phyloP scores from a whole-genome alignment of 2,888 invertebrate genomes.

The Barypeithes pellucidus region DNA sequence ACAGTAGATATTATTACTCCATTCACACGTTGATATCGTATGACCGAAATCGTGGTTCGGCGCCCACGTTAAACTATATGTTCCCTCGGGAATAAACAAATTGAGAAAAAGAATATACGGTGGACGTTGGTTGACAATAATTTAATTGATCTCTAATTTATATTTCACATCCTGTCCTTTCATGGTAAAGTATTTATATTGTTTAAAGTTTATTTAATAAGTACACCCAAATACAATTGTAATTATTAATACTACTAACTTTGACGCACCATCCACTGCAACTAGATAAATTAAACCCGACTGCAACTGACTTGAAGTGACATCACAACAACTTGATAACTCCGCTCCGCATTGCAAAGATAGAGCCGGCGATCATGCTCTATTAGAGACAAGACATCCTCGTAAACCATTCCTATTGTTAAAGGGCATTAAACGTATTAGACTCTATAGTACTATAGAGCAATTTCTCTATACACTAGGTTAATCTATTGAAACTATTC shows the following conservation, averaged over 20 bases:
- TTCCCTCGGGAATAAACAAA: too few species aligned
- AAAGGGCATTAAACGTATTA: conserved; percentile 43
- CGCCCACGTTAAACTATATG: too few species aligned
- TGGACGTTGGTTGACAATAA: too few species aligned
- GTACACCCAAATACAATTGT: not conserved
- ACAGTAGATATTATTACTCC: too few species aligned
- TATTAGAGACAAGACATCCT: conserved; percentile 49
- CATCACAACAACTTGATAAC: conserved; percentile 42
- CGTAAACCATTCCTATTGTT: conserved; percentile 48
- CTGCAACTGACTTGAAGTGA: conserved; percentile 43
- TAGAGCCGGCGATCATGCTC: conserved; percentile 46
- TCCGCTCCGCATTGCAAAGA: conserved; percentile 46
- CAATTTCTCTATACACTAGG: conserved; percentile 36
- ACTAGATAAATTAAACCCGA: conserved; percentile 1
- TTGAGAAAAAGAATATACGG: too few species aligned
- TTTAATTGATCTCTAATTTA: too few species aligned
- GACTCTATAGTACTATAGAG: conserved; percentile 39
- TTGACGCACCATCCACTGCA: conserved; percentile 2
- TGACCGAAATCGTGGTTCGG: too few species aligned
- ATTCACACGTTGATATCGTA: too few species aligned
- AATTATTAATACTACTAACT: not conserved
- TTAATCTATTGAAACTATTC: conserved; percentile 46
- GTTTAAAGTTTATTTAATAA: not conserved
- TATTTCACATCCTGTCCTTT: too few species aligned
- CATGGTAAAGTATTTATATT: too few species aligned